These are phyloP conservation scores for Apistogramma diplotaenia DNA, from an alignment of 2,113 vertebrate genomes.

Conservation along the genomic window DNA sequence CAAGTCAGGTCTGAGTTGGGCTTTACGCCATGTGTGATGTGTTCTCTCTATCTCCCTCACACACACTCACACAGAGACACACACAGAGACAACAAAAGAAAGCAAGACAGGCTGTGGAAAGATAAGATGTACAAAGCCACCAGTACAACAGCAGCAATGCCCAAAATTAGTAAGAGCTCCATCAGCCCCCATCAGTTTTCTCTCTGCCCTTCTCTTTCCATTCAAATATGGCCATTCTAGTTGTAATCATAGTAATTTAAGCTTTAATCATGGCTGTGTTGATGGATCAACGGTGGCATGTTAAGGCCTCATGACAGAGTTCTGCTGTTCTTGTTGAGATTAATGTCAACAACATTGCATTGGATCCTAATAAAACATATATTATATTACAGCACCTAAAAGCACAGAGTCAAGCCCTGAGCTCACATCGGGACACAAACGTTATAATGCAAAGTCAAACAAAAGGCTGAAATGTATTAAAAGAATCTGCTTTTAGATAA, in stretches of 20 bases:
- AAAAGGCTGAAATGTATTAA: background rate
- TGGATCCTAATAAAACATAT: background rate
- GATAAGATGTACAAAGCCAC: conserved; percentile 45
- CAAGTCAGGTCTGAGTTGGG: conserved; percentile 33
- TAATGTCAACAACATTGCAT: background rate
- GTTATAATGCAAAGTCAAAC: background rate
- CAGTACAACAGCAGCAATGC: conserved; percentile 36
- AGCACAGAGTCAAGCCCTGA: background rate
- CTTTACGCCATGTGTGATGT: background rate
- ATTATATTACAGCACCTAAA: background rate
- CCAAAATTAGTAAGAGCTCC: conserved; percentile 58
- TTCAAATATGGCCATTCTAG: background rate
- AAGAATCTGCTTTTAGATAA: background rate
- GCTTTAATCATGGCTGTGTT: conserved; percentile 6
- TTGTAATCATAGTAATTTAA: background rate
- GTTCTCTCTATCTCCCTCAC: background rate
- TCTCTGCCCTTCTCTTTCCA: background rate
- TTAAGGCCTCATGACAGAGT: conserved; percentile 8
- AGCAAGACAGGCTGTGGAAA: conserved; percentile 18
- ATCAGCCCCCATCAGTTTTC: background rate
- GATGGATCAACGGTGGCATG: background rate
- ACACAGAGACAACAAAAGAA: background rate
- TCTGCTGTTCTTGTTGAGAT: background rate
- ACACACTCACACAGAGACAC: background rate
- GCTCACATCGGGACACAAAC: background rate